phyloP scores from a whole-genome alignment of 2,113 vertebrate genomes.

The Alethe diademata region DNA sequence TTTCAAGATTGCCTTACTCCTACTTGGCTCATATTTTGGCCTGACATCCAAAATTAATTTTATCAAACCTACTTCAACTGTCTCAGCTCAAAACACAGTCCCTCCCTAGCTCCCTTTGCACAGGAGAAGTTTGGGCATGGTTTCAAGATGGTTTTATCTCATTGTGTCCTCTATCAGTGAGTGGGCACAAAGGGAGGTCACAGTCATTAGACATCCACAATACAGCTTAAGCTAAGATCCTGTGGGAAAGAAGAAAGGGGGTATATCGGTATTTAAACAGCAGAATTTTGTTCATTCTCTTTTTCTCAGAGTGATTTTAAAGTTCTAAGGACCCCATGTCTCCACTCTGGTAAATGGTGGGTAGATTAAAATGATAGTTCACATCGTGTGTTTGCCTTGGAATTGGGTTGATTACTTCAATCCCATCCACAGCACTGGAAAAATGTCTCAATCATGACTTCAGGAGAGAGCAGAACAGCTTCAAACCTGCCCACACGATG shows the following conservation, averaged over 20 bases:
- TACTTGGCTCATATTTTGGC: not conserved
- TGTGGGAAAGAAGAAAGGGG: not conserved
- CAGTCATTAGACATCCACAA: not conserved
- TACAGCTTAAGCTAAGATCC: not conserved
- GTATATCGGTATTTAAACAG: not conserved
- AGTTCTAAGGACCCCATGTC: not conserved
- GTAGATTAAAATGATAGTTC: not conserved
- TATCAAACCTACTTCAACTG: not conserved
- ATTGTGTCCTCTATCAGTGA: not conserved
- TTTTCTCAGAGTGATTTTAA: not conserved
- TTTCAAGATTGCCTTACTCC: not conserved
- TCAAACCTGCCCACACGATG: conserved; percentile 17
- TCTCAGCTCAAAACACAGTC: not conserved
- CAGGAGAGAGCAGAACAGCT: not conserved
- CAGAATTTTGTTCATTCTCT: not conserved
- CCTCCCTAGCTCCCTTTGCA: not conserved
- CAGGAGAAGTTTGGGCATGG: not conserved
- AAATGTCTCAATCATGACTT: not conserved
- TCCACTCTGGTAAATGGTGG: not conserved
- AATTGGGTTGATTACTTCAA: not conserved
- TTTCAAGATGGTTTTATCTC: not conserved
- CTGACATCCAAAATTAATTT: not conserved
- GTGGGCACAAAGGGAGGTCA: not conserved
- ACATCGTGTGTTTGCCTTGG: not conserved
- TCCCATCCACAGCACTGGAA: not conserved